Conservation (phyloP, 2,888 invertebrate species). For the Parnassius orleans region DNA sequence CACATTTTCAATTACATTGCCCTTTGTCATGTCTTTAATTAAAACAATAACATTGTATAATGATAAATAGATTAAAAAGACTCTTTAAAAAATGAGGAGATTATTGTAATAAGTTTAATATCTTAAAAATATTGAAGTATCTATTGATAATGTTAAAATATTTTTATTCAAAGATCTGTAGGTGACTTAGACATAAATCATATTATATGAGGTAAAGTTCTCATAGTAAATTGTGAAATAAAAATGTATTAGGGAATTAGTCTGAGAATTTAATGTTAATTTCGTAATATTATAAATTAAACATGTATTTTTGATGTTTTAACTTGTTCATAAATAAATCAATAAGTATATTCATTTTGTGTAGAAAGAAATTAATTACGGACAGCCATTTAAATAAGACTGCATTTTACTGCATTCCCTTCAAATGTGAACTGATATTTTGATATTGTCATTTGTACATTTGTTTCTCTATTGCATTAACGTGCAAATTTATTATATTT, state of each 20-base stretch:
- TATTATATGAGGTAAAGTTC: constrained; percentile 3
- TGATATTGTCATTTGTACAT: constrained; percentile 11
- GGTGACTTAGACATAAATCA: constrained; percentile 2
- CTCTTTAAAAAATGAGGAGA: background rate
- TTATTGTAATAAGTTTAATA: constrained; percentile 11
- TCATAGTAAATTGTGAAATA: constrained; percentile 1
- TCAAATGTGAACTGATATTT: constrained; percentile 7
- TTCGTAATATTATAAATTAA: background rate
- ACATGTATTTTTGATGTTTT: constrained; percentile 23
- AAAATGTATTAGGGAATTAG: constrained; percentile 12
- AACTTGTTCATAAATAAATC: constrained; percentile 23
- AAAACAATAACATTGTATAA: constrained; percentile 20
- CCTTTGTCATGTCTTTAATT: constrained; percentile 1
- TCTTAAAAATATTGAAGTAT: constrained; percentile 1
- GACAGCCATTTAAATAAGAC: constrained; percentile 11
- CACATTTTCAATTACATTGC: constrained; percentile 1
- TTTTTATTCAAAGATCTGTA: background rate
- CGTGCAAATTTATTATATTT: background rate
- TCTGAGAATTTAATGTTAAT: constrained; percentile 8
- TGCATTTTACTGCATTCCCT: constrained; percentile 19
- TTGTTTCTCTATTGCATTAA: constrained; percentile 1
- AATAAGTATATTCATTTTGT: constrained; percentile 14
- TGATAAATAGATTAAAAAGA: no score
- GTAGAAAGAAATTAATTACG: background rate
- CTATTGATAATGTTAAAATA: constrained; percentile 5